Percentiles rank a stretch among this genome's conserved stretches.
phyloP scores from a whole-genome alignment of 1,140 invertebrate genomes.

The Zaprionus kolodkinae region DNA sequence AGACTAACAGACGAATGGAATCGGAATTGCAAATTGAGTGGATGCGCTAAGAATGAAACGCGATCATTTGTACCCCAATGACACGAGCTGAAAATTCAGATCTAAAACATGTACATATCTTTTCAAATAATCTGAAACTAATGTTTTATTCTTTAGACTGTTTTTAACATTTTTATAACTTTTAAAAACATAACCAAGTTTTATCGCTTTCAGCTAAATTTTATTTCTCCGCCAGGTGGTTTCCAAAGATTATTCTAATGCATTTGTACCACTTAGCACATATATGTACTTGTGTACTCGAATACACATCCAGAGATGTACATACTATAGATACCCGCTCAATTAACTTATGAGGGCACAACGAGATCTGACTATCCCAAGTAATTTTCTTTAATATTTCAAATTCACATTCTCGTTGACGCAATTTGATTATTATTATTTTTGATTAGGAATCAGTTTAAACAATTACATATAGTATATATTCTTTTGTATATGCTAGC shows the following conservation, averaged over 20 bases:
- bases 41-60: not conserved
- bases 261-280: not conserved
- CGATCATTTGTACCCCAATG: not conserved
- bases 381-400: not conserved
- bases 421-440: slow-evolving; percentile 42
- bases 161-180: not conserved
- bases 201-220: not conserved
- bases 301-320: not conserved
- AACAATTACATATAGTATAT: slow-evolving; percentile 28
- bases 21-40: slow-evolving; percentile 22
- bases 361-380: not conserved
- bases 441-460: slow-evolving; percentile 52
- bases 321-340: not conserved
- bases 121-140: not conserved
- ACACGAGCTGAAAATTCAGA: slow-evolving; percentile 9
- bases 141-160: not conserved
- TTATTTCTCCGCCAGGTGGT: not conserved
- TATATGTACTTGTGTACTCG: not conserved
- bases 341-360: not conserved
- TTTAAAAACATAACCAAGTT: not conserved
- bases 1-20: not conserved
- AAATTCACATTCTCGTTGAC: slow-evolving; percentile 1
- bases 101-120: not conserved
- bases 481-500: slow-evolving; percentile 4
- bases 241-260: slow-evolving; percentile 18